Conservation (phyloP, 2,888 invertebrate species). For the Conus canariensis region DNA sequence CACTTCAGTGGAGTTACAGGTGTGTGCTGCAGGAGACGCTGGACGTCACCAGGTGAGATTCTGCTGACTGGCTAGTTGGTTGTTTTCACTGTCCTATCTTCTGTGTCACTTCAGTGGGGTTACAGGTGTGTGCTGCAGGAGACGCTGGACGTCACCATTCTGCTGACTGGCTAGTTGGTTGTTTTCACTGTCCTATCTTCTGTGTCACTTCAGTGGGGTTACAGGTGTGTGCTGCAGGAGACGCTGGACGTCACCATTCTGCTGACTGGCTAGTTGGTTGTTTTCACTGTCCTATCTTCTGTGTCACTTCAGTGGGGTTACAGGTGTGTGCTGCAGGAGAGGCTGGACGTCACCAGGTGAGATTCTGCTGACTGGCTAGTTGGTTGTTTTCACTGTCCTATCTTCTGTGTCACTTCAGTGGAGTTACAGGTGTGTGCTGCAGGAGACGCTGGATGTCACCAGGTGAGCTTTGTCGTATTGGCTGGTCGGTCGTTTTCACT, state of each 20-base stretch:
- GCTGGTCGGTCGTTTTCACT: no score
- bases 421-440: slow-evolving; percentile 87
- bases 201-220: no score
- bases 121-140: slow-evolving; percentile 89
- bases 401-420: no score
- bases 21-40: slow-evolving; percentile 89
- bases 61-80: not conserved
- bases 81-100: no score
- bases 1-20: slow-evolving; percentile 80
- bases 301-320: no score
- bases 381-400: no score
- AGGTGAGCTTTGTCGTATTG: no score
- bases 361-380: not conserved
- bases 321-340: slow-evolving; percentile 88
- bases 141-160: slow-evolving; percentile 87
- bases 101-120: no score
- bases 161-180: no score
- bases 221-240: slow-evolving; percentile 89
- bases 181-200: not conserved
- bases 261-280: not conserved
- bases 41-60: slow-evolving; percentile 85
- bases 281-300: no score
- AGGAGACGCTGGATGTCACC: slow-evolving; percentile 89
- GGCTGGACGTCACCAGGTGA: slow-evolving; percentile 88
- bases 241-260: slow-evolving; percentile 87